phyloP scores from a whole-genome alignment of 2,797 vertebrate species.

The Poliocrania exsul region DNA sequence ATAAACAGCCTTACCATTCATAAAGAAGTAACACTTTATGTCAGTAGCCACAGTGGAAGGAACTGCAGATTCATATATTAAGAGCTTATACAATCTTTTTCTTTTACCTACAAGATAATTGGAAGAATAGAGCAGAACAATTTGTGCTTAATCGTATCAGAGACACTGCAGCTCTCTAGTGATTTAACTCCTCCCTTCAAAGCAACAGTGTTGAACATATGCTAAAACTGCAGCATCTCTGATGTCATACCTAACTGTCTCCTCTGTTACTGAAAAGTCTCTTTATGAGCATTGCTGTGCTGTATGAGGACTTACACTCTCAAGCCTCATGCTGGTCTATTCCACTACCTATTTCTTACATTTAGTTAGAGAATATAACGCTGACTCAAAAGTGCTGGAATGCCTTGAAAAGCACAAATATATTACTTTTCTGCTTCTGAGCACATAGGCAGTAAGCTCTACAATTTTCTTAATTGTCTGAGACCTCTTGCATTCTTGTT shows the following conservation, averaged over 20 bases:
- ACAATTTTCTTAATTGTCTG: constrained; percentile 30
- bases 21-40: neutral
- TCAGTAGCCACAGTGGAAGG: neutral
- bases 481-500: neutral
- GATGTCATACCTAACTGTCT: constrained; percentile 57
- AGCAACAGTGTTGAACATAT: neutral
- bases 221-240: constrained; percentile 32
- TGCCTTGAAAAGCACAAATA: constrained; percentile 29
- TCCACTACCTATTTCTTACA: constrained; percentile 68
- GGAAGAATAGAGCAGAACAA: constrained; percentile 42
- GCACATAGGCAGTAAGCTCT: neutral
- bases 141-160: constrained; percentile 57
- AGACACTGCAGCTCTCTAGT: constrained; percentile 13
- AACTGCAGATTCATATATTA: neutral
- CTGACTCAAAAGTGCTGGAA: constrained; percentile 25
- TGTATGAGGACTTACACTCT: neutral
- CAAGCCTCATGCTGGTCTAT: constrained; percentile 53
- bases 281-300: constrained; percentile 51
- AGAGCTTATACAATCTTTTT: neutral
- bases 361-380: constrained; percentile 27
- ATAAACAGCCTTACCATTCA: neutral
- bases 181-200: constrained; percentile 50
- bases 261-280: constrained; percentile 44
- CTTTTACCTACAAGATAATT: constrained; percentile 33
- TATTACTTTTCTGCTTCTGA: neutral